Evolutionary conservation across 2,113 vertebrate species (phyloP).

Genomic region (Cyphomyrus plagiostoma): DNA sequence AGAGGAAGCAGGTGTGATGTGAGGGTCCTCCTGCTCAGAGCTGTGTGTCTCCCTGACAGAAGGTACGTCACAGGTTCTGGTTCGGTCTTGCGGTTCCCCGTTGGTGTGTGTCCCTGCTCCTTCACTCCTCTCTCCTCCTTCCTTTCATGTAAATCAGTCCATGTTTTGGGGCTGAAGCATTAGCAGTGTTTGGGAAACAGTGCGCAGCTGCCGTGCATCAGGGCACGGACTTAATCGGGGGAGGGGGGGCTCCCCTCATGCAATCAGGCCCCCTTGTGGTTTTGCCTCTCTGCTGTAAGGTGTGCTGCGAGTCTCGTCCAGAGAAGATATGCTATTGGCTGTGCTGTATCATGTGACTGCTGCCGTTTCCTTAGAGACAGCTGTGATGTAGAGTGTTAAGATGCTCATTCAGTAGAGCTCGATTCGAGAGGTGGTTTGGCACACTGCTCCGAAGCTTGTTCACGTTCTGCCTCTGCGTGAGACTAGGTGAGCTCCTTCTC

Average conservation of each 20-base stretch:
- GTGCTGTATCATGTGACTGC: constrained; percentile 40
- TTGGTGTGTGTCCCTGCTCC: not conserved
- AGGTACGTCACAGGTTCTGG: not conserved
- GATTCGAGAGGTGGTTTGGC: constrained; percentile 39
- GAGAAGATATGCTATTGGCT: constrained; percentile 40
- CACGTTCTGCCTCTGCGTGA: not conserved
- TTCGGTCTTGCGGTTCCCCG: not conserved
- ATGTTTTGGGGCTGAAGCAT: not conserved
- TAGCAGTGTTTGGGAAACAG: not conserved
- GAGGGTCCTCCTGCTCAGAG: not conserved
- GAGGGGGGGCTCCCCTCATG: not conserved
- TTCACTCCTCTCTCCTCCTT: not conserved
- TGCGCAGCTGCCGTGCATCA: not conserved
- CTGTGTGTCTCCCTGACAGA: not conserved
- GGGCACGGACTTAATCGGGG: not conserved
- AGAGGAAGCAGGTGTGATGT: not conserved
- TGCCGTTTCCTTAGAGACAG: constrained; percentile 56
- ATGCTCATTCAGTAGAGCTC: constrained; percentile 35
- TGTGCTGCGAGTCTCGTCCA: constrained; percentile 13
- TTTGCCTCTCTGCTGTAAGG: not conserved
- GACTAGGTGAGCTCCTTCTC: constrained; percentile 24
- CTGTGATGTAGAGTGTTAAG: constrained; percentile 35
- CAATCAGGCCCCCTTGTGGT: not conserved
- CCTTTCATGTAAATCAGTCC: not conserved
- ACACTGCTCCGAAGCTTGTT: not conserved